Conservation (phyloP, 1,140 invertebrate genomes). For the Drosophila nebulosa region DNA sequence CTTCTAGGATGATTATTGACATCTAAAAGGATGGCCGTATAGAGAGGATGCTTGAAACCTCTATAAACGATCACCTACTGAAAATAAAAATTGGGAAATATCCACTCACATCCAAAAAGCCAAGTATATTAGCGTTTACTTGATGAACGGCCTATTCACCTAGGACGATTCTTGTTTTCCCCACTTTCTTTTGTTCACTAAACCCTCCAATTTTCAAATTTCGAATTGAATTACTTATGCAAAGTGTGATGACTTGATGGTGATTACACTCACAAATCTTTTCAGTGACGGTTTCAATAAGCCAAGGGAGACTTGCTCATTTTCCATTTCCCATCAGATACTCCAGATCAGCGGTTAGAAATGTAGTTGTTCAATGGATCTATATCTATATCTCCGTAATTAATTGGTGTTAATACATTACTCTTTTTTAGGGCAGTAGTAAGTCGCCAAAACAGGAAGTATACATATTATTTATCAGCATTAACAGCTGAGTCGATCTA, state of each 20-base stretch:
- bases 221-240: constrained; percentile 55
- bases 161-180: constrained; percentile 34
- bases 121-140: constrained; percentile 29
- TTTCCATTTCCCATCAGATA: too few species aligned
- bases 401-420: constrained; percentile 55
- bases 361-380: constrained; percentile 80
- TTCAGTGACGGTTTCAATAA: constrained; percentile 71
- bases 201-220: constrained; percentile 28
- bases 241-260: constrained; percentile 54
- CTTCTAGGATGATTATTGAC: background rate
- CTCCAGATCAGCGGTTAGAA: too few species aligned
- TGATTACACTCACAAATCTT: constrained; percentile 78
- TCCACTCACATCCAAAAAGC: constrained; percentile 65
- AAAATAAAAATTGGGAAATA: background rate
- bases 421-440: constrained; percentile 73
- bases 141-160: background rate
- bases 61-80: constrained; percentile 49
- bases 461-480: too few species aligned
- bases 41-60: constrained; percentile 54
- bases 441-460: too few species aligned
- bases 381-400: constrained; percentile 64
- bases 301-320: constrained; percentile 70
- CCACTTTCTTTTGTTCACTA: too few species aligned
- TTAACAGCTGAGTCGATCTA: too few species aligned
- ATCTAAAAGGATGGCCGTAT: constrained; percentile 28